Evolutionary conservation across 2,797 vertebrate genomes (phyloP), one percentile per base, ranked within the genome.

Genomic region (Micropoecilia bifurca): DNA sequence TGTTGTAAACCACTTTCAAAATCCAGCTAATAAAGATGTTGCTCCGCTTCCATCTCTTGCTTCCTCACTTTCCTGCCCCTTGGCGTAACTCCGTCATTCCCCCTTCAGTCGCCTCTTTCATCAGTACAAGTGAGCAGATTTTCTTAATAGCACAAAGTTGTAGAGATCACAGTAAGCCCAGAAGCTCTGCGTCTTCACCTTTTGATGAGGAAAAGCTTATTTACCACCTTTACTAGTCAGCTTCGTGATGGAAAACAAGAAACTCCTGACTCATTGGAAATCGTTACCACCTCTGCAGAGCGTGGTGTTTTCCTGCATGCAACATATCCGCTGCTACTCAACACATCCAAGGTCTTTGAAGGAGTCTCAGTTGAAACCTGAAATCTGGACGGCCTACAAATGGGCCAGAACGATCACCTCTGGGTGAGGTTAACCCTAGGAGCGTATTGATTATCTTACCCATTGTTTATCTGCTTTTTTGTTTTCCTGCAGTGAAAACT

Each of bases 21-120:
- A 20, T 33, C 1, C 61, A 25, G 36, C 36, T 25, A 22, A 68
- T 68, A 22, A 0, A 30, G 41, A 20, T 8, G 4, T 85, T 90
- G 79, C 85, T 78, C 73, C 30, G 0, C 73, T 73, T 73, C 76
- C 25, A 16, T 47, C 0, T 36, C 25, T 41, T 72, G 47, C 90
- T 86, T 88, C 78, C 79, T 86, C 85, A 91, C 69, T 73, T 46
- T 0, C 33, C 55, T 59, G 50, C 53, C 7, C 12, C 43, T 4
- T 33, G 30, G 6, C 39, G 50, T 81, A 55, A 33, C 75, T 0
- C 71, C 57, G 25, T 74, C 48, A 77, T 81, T 88, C 83, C 61
- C 82, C 79, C 71, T 83, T 86, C 83, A 86, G 85, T 69, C 68
- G 84, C 73, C 43, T 22, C 36, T 39, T 53, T 50, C 25, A 59